A percentile compares a stretch with the other conserved stretches of the same genome.
Evolutionary conservation across 1,140 invertebrate species (phyloP).

Genomic region (Bicyclus anynana): DNA sequence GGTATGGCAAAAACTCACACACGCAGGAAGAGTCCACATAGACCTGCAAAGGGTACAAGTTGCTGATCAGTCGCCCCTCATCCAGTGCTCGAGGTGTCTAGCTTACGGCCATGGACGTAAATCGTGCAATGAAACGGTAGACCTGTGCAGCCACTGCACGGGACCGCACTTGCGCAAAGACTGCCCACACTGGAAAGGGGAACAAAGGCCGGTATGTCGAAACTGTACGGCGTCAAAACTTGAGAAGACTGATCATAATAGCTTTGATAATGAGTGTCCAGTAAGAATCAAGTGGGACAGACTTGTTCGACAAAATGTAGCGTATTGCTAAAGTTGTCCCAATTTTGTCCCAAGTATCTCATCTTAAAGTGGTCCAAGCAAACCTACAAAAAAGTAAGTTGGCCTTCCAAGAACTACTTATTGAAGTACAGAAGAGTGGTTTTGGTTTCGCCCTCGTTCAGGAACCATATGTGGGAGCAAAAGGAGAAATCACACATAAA

Average conservation of each 20-base stretch:
- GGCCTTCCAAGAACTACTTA: slow-evolving; percentile 12
- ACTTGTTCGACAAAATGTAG: slow-evolving; percentile 1
- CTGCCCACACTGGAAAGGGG: background rate
- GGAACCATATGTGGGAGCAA: slow-evolving; percentile 17
- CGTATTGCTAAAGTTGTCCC: slow-evolving; percentile 25
- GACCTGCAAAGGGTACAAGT: background rate
- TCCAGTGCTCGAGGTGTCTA: slow-evolving; percentile 1
- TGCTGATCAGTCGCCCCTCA: slow-evolving; percentile 6
- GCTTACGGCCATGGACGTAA: slow-evolving; percentile 13
- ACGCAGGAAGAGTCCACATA: background rate
- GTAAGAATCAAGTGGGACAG: slow-evolving; percentile 9
- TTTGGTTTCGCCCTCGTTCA: slow-evolving; percentile 9
- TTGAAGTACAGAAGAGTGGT: background rate
- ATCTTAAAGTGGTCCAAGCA: background rate
- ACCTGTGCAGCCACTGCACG: slow-evolving; percentile 20
- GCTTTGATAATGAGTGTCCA: slow-evolving; percentile 10
- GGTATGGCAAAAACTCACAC: background rate
- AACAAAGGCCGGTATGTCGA: background rate
- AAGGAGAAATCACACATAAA: background rate
- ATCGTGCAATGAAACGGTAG: background rate
- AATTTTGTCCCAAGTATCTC: background rate
- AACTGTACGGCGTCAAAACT: slow-evolving; percentile 5
- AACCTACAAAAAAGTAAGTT: slow-evolving; percentile 15
- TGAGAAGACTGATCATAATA: slow-evolving; percentile 1
- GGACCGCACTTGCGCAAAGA: background rate